Base-by-base conservation (phyloP, 2,888 invertebrate genomes). In the Tenthredo amoena region DNA sequence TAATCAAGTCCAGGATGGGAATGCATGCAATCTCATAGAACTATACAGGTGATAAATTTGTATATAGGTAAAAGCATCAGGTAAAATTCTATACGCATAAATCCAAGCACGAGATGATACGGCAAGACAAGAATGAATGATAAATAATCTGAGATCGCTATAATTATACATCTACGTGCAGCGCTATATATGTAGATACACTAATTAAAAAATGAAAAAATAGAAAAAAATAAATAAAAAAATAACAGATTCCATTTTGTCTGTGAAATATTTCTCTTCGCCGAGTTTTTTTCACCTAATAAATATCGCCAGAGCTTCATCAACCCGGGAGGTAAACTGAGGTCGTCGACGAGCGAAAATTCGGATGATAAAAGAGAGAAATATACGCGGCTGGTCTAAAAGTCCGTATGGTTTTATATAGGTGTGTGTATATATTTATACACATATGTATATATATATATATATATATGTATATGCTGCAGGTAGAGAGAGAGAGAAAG, bases 1-100 rank as follows among this genome's bases (percentile, higher is more conserved):
- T 88, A 88, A 91, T 91, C 88, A 89, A 89, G 85, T 86, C 81
- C 9, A 85, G 86, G 85, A 85, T 86, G 86, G 84, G 87, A 81
- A 86, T 84, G 87, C 85, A 87, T 86, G 84, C 88, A 87, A 87
- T 88, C 87, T 90, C 90, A 65, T 34, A 62, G 62, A 81, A 62
- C 68, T 68, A 68, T 68, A 68, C 68, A 68, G 68, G 34, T 68
- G 68, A 68, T 68, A 68, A 68, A 68, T 68, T 68, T 68, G 31
- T 26, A 68, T 34, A 34, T 68, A 68, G 31, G 34, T 68, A 68
- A 68, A 34, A 68, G 68, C 10, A n/a, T n/a, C n/a, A 31, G 34
- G 68, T 34, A 15, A 68, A 68, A 68, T 68, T 68, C 12, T 34
- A 34, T 55, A 55, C 55, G n/a, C 5, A 12, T 6, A 34, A 18